Conservation (phyloP, 2,797 vertebrate genomes). For the Schizothorax lantsangensis region DNA sequence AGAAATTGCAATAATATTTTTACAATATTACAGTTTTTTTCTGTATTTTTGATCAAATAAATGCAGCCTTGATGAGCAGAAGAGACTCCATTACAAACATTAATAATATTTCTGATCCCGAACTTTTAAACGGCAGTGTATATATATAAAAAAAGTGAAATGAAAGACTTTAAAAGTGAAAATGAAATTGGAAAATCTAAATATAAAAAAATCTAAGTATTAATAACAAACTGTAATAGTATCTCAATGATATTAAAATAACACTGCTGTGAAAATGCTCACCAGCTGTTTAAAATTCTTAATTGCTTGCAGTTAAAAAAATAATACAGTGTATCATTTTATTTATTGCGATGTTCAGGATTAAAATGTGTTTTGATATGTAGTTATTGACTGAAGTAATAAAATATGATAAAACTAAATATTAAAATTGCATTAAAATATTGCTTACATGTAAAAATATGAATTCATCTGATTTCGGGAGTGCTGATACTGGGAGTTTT, state of each 20-base stretch:
- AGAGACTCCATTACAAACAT: too few species aligned
- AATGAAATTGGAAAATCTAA: not conserved
- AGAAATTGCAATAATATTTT: too few species aligned
- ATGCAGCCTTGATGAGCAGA: too few species aligned
- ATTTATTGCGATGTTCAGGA: not conserved
- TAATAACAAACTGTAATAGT: not conserved
- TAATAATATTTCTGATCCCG: too few species aligned
- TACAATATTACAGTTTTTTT: too few species aligned
- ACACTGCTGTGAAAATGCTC: not conserved
- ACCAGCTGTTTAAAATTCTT: not conserved
- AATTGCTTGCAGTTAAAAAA: not conserved
- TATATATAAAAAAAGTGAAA: too few species aligned
- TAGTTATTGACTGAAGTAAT: not conserved
- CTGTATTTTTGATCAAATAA: too few species aligned
- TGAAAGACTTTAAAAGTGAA: too few species aligned
- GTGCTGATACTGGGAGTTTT: not conserved
- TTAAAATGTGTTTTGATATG: not conserved
- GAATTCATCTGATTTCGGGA: not conserved
- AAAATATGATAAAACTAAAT: not conserved
- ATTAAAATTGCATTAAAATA: not conserved
- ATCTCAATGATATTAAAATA: not conserved
- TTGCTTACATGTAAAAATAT: not conserved
- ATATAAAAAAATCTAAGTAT: not conserved
- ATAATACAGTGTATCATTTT: not conserved
- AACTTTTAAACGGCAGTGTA: too few species aligned